Evolutionary conservation across 2,888 invertebrate genomes (phyloP).

Genomic region (Alloplasta piceator): DNA sequence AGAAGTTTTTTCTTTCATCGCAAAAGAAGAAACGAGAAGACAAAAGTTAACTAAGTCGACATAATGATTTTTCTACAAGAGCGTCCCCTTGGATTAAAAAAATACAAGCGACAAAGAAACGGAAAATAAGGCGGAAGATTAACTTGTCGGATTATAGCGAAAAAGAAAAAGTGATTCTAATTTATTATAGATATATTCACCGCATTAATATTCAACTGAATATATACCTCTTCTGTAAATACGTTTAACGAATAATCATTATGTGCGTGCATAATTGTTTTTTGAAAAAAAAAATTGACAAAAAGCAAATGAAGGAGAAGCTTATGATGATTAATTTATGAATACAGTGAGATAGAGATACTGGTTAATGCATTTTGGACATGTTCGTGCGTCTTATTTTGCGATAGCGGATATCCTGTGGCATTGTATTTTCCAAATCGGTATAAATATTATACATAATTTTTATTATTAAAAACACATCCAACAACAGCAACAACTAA

Average conservation of each 20-base stretch:
- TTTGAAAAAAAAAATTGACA: conserved; percentile 4
- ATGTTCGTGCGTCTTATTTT: conserved; percentile 18
- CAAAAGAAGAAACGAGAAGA: conserved; percentile 20
- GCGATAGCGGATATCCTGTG: conserved; percentile 65
- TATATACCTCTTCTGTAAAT: conserved; percentile 80
- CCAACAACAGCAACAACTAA: conserved; percentile 1
- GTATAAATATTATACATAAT: conserved; percentile 78
- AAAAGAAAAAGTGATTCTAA: conserved; percentile 73
- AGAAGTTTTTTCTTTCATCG: conserved; percentile 21
- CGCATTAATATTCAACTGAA: conserved; percentile 73
- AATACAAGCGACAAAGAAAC: conserved; percentile 16
- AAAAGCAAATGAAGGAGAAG: conserved; percentile 31
- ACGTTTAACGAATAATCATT: conserved; percentile 76
- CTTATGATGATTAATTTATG: conserved; percentile 72
- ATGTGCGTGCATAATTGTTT: conserved; percentile 67
- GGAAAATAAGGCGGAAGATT: conserved; percentile 42
- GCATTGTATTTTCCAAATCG: conserved; percentile 68
- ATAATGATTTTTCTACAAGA: conserved; percentile 35
- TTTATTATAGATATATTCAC: conserved; percentile 73
- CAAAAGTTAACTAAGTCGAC: conserved; percentile 39
- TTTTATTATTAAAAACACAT: conserved; percentile 58
- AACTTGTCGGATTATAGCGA: conserved; percentile 26
- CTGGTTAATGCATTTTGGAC: conserved; percentile 72
- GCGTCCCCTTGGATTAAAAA: neutral
- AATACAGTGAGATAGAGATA: conserved; percentile 71